Percentiles rank a stretch among this genome's conserved stretches.
Evolutionary conservation across 2,113 vertebrate genomes (phyloP).

Genomic region (Marcusenius ussheri): DNA sequence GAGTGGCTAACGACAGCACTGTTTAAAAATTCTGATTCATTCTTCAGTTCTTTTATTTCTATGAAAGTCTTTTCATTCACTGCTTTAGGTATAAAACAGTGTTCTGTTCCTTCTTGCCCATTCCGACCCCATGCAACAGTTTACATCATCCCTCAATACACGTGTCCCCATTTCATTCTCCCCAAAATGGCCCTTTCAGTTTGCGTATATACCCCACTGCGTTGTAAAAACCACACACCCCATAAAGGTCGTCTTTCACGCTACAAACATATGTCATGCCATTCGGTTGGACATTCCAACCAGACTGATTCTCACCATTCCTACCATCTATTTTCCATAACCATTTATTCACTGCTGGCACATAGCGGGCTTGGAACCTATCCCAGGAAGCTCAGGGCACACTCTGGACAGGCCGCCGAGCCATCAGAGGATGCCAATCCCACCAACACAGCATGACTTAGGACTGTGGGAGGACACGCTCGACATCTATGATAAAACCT

Average conservation of each 20-base stretch:
- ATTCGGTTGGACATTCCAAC: not conserved
- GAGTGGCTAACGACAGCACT: not conserved
- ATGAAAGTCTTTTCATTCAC: not conserved
- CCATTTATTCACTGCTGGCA: not conserved
- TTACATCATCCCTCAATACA: not conserved
- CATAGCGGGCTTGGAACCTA: not conserved
- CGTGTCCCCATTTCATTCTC: not conserved
- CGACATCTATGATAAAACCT: not conserved
- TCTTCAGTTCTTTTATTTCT: not conserved
- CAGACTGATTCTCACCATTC: not conserved
- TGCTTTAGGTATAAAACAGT: not conserved
- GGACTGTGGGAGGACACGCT: not conserved
- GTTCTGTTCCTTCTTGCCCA: not conserved
- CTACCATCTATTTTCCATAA: not conserved
- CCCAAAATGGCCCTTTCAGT: not conserved
- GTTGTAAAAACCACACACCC: not conserved
- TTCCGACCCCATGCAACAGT: not conserved
- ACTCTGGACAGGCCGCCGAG: not conserved
- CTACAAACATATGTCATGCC: not conserved
- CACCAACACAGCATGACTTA: not conserved
- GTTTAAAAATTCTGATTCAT: not conserved
- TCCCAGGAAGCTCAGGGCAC: not conserved
- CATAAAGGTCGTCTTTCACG: not conserved
- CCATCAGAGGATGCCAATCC: not conserved
- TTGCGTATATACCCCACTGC: not conserved